A percentile compares a stretch with the other conserved stretches of the same genome.
Conservation (phyloP, 2,113 vertebrate genomes). For the Halcyon senegalensis region DNA sequence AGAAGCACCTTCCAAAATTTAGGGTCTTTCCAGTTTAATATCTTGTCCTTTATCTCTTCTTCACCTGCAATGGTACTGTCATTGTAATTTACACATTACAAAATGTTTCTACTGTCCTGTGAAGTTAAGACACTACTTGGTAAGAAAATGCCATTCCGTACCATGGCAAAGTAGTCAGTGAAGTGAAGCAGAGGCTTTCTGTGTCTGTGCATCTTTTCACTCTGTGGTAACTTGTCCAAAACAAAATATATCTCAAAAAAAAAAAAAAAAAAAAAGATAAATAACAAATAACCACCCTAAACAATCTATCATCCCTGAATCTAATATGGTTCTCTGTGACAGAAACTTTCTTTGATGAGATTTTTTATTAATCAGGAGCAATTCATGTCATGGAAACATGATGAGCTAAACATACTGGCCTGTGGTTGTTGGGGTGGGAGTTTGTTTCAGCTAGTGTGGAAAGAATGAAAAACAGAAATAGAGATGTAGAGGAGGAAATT, state of each 20-base stretch:
- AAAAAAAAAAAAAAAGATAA: background rate
- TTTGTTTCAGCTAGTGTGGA: background rate
- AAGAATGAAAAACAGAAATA: background rate
- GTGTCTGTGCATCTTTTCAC: background rate
- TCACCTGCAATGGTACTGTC: background rate
- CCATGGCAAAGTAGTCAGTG: background rate
- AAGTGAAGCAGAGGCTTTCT: background rate
- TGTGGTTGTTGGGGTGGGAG: background rate
- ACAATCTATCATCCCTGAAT: background rate
- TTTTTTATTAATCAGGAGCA: constrained; percentile 63
- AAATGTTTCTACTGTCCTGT: background rate
- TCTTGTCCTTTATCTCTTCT: background rate
- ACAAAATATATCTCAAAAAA: background rate
- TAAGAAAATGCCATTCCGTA: background rate
- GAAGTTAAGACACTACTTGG: background rate
- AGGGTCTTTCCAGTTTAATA: background rate
- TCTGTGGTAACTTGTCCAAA: background rate
- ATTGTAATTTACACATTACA: background rate
- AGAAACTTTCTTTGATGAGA: constrained; percentile 32
- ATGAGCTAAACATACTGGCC: constrained; percentile 26
- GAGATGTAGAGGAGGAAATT: background rate
- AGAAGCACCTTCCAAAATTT: background rate
- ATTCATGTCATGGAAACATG: background rate
- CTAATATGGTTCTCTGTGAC: background rate
- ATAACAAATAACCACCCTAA: background rate